These are phyloP conservation scores for Syndactyla subalaris DNA, from an alignment of 2,797 vertebrate genomes.

Conservation along the genomic window DNA sequence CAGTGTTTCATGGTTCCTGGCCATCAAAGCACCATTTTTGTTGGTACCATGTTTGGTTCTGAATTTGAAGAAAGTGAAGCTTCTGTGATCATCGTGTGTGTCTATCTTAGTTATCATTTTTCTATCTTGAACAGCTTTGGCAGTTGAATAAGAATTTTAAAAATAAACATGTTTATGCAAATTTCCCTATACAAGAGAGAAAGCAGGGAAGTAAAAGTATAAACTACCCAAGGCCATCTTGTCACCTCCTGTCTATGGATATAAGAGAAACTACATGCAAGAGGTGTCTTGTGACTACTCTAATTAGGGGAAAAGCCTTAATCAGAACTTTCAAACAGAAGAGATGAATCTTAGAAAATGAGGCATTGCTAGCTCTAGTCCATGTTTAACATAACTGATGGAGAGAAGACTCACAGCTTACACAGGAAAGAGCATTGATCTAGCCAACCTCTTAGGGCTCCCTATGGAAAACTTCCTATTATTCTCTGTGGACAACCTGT, in stretches of 20 bases:
- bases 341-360: neutral
- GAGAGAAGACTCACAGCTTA: neutral
- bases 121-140: neutral
- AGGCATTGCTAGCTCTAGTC: neutral
- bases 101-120: neutral
- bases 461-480: neutral
- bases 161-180: neutral
- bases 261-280: neutral
- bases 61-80: neutral
- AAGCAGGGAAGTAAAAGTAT: neutral
- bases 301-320: neutral
- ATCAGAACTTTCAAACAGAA: neutral
- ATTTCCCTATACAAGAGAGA: neutral
- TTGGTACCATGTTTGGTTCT: neutral
- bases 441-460: neutral
- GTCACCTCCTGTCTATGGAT: neutral
- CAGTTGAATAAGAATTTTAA: neutral
- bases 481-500: neutral
- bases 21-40: neutral
- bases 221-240: neutral
- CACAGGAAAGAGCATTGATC: neutral
- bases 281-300: fast-evolving
- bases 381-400: neutral
- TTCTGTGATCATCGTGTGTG: neutral
- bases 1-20: neutral